Percentiles rank a stretch among this genome's conserved stretches.
These are phyloP conservation scores for Centropus bengalensis DNA, from an alignment of 2,113 vertebrate species.

Conservation along the genomic window DNA sequence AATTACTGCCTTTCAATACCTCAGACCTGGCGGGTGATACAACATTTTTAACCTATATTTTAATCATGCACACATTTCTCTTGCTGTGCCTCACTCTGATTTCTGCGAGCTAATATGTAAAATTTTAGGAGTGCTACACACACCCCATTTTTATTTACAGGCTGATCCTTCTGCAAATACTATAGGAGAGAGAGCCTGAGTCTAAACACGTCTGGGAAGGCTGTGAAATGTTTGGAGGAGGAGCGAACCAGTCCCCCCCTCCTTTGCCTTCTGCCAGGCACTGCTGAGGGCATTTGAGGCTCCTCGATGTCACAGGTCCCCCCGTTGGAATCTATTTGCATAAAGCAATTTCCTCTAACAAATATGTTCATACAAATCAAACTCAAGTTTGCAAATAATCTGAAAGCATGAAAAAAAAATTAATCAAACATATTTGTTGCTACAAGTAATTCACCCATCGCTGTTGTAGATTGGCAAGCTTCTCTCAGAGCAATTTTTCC, in stretches of 20 bases:
- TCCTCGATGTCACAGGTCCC: slow-evolving; percentile 28
- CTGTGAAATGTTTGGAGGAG: slow-evolving; percentile 14
- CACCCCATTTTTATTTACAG: background rate
- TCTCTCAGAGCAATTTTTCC: background rate
- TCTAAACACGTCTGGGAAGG: background rate
- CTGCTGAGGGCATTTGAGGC: slow-evolving; percentile 23
- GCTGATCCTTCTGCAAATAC: background rate
- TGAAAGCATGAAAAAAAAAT: background rate
- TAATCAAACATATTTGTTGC: slow-evolving; percentile 4
- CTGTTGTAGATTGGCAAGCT: background rate
- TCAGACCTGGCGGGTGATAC: background rate
- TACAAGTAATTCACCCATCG: background rate
- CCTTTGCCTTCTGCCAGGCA: background rate
- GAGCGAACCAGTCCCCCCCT: background rate
- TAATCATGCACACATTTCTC: background rate
- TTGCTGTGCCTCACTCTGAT: background rate
- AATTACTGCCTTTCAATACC: background rate
- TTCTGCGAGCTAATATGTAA: background rate
- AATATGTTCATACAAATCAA: slow-evolving; percentile 41
- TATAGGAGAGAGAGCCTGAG: background rate
- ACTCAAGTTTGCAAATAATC: slow-evolving; percentile 14
- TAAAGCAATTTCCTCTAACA: slow-evolving; percentile 63
- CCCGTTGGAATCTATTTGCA: slow-evolving; percentile 49
- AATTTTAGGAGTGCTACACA: background rate
- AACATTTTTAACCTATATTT: background rate